Base-by-base conservation (phyloP, 2,797 vertebrate species). In the Chelon labrosus region DNA sequence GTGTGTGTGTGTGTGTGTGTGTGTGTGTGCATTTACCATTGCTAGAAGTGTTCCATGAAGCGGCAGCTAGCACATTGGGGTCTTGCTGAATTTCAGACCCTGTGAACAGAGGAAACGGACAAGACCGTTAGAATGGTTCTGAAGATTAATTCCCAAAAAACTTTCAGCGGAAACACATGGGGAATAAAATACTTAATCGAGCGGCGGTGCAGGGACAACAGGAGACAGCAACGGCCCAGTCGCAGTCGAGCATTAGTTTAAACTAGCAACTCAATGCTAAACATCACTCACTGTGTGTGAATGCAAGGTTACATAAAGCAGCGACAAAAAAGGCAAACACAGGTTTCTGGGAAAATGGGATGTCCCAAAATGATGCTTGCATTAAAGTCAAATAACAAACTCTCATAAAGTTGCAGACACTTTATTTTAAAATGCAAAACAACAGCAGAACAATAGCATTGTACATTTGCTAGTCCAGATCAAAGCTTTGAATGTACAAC, bases 41-140 rank as follows among this genome's bases (percentile, higher is more conserved):
- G 56, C 92, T 96, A 62, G 97, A 96, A 85, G 88, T 79, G 88
- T 97, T 98, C 97, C 97, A 98, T 65, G 96, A 92, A 2, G 95
- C 93, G 2, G 95, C 92, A 73, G 96, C 96, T 82, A 94, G 90
- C 85, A 96, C 92, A 80, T 94, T 96, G 68, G 94, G 94, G 89
- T 95, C 94, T 60, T 95, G 82, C 9, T 95, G 93, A 79, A 94
- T 86, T 67, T 97, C 96, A 41, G 92, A 96, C 90, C 93, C 98
- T 99, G 92, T 56, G 93, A 82, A 84, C 53, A 88, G 47, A 84
- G 60, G 39, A 84, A 74, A 90, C 3, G 14, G 41, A 80, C 47
- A 54, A 70, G 44, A 50, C 47, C 16, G 56, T 88, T 79, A 88
- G 75, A 19, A 56, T 54, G 7, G 31, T 52, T 70, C 16, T 41